phyloP scores from a whole-genome alignment of 2,888 invertebrate species.

The Scaptomyza cyrtandrae region DNA sequence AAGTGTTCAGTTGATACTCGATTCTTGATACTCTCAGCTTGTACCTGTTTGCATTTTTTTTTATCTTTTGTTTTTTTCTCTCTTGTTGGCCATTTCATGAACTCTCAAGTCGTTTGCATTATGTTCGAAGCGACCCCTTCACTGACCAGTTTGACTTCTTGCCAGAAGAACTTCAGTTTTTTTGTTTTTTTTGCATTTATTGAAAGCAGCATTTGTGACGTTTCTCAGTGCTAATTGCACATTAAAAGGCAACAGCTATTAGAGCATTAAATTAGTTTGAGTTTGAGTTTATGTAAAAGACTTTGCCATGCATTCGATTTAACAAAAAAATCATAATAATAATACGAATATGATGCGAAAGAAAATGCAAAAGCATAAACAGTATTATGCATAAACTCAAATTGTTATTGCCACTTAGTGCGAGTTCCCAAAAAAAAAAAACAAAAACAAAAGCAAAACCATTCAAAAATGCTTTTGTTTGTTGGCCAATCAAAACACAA shows the following conservation, averaged over 20 bases:
- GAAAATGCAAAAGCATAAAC: conserved; percentile 50
- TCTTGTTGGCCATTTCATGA: conserved; percentile 46
- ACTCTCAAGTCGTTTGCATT: conserved; percentile 56
- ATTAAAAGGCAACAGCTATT: conserved; percentile 51
- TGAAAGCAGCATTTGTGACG: conserved; percentile 33
- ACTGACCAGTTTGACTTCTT: conserved; percentile 42
- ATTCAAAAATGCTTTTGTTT: conserved; percentile 29
- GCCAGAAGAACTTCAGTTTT: background rate
- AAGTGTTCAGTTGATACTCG: conserved; percentile 22
- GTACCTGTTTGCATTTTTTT: conserved; percentile 59
- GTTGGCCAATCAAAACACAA: conserved; percentile 14
- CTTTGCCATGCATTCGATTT: conserved; percentile 3
- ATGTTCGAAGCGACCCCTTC: conserved; percentile 27
- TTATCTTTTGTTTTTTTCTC: conserved; percentile 24
- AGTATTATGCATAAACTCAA: conserved; percentile 62
- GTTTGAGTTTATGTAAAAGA: conserved; percentile 24
- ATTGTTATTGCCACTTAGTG: conserved; percentile 72
- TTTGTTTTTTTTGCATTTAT: conserved; percentile 32
- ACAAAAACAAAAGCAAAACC: conserved; percentile 34
- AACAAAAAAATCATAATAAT: background rate
- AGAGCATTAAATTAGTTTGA: conserved; percentile 48
- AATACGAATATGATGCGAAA: background rate
- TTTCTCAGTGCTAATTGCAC: conserved; percentile 54
- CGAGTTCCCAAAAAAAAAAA: conserved; percentile 26
- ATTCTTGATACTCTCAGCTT: conserved; percentile 17